Conservation (phyloP, 2,113 vertebrate species). For the Lampris megalopsis region DNA sequence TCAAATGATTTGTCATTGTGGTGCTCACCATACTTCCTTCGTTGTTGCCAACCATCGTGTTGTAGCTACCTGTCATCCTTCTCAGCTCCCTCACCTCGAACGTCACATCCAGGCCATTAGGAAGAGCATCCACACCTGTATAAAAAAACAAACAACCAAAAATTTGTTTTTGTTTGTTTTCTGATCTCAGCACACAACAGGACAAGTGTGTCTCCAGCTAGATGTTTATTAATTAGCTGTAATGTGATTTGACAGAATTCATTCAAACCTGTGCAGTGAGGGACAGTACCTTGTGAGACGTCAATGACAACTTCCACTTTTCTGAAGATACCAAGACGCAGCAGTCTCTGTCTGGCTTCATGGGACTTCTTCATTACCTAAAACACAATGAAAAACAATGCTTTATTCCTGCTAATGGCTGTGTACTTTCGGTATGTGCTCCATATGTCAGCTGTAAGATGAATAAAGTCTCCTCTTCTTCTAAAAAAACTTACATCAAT, state of each 20-base stretch:
- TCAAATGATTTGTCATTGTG: not conserved
- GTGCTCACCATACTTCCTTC: conserved; percentile 97
- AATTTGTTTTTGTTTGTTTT: not conserved
- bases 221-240: not conserved
- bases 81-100: conserved; percentile 95
- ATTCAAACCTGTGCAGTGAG: not conserved
- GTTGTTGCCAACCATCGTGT: conserved; percentile 98
- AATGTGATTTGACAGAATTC: not conserved
- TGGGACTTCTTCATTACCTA: conserved; percentile 97
- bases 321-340: conserved; percentile 95
- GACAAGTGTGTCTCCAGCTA: too few species aligned
- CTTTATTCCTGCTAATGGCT: not conserved
- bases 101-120: conserved; percentile 94
- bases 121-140: conserved; percentile 91
- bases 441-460: not conserved
- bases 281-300: conserved; percentile 87
- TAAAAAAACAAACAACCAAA: not conserved
- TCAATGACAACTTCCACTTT: conserved; percentile 96
- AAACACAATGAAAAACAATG: not conserved
- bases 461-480: too few species aligned
- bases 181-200: not conserved
- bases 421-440: too few species aligned
- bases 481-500: conserved; percentile 87
- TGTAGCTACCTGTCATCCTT: conserved; percentile 94
- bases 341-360: conserved; percentile 91